Percentiles rank a stretch among this genome's conserved stretches.
Conservation (phyloP, 1,140 invertebrate species). For the Drosophila kurseongensis region DNA sequence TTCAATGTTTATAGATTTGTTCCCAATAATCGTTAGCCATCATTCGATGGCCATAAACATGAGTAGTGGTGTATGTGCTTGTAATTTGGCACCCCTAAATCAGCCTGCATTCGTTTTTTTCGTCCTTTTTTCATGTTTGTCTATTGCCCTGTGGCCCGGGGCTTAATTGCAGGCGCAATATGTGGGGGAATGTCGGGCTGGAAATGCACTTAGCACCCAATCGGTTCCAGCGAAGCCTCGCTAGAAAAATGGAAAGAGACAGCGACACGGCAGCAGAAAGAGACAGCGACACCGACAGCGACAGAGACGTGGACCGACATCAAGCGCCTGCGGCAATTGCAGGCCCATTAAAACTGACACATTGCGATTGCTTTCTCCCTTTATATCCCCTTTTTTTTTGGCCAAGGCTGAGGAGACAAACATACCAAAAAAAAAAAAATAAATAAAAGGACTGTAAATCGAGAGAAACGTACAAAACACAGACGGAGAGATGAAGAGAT, state of each 20-base stretch:
- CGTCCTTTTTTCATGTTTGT: slow-evolving; percentile 1
- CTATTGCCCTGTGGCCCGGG: slow-evolving; percentile 20
- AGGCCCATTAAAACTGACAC: slow-evolving; percentile 79
- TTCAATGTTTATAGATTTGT: too few species aligned
- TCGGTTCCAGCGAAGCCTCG: slow-evolving; percentile 32
- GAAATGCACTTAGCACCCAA: slow-evolving; percentile 62
- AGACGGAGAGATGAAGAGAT: slow-evolving; percentile 7
- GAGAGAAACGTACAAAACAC: slow-evolving; percentile 23
- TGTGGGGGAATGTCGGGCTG: background rate
- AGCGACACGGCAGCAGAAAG: slow-evolving; percentile 2
- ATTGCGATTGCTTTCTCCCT: slow-evolving; percentile 70
- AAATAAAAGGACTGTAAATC: slow-evolving; percentile 2
- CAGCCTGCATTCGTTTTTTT: slow-evolving; percentile 7
- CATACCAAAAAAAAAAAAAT: slow-evolving; percentile 20
- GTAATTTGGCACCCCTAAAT: slow-evolving; percentile 26
- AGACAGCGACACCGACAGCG: slow-evolving; percentile 1
- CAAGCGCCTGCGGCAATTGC: slow-evolving; percentile 72
- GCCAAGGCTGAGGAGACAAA: slow-evolving; percentile 35
- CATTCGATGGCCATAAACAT: slow-evolving; percentile 8
- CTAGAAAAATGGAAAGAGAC: slow-evolving; percentile 11
- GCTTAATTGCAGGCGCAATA: slow-evolving; percentile 42
- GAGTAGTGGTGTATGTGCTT: slow-evolving; percentile 10
- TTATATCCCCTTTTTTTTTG: slow-evolving; percentile 6
- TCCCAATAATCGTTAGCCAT: background rate
- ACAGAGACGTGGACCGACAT: slow-evolving; percentile 45